Percentiles rank a stretch among this genome's conserved stretches.
Evolutionary conservation across 2,797 vertebrate genomes (phyloP).

Genomic region (Margarornis squamiger): DNA sequence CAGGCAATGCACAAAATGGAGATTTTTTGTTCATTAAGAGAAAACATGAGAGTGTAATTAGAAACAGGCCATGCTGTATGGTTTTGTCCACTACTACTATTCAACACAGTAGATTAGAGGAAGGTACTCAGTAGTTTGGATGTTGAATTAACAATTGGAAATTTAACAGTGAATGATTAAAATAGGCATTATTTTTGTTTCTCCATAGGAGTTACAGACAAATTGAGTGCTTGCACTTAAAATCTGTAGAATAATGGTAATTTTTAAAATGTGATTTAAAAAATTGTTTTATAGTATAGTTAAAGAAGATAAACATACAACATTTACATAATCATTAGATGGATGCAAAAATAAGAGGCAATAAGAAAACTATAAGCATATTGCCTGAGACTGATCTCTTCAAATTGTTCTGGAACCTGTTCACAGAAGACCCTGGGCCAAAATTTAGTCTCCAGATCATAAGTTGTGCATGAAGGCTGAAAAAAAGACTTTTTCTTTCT

Average conservation of each 20-base stretch:
- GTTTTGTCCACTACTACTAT: neutral
- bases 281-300: neutral
- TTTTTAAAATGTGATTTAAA: neutral
- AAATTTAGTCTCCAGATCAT: neutral
- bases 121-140: neutral
- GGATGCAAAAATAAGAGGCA: neutral
- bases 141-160: neutral
- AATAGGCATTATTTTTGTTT: neutral
- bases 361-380: neutral
- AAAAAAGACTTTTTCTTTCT: neutral
- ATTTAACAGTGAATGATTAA: neutral
- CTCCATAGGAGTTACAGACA: neutral
- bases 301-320: neutral
- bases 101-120: neutral
- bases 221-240: neutral
- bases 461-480: neutral
- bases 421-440: neutral
- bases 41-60: constrained; percentile 47
- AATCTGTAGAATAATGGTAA: neutral
- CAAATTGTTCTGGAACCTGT: neutral
- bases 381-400: neutral
- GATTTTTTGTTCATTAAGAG: constrained; percentile 31
- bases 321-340: neutral
- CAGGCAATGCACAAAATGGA: neutral
- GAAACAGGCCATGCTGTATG: neutral